phyloP scores from a whole-genome alignment of 2,888 invertebrate species.

The Clivina fossor region DNA sequence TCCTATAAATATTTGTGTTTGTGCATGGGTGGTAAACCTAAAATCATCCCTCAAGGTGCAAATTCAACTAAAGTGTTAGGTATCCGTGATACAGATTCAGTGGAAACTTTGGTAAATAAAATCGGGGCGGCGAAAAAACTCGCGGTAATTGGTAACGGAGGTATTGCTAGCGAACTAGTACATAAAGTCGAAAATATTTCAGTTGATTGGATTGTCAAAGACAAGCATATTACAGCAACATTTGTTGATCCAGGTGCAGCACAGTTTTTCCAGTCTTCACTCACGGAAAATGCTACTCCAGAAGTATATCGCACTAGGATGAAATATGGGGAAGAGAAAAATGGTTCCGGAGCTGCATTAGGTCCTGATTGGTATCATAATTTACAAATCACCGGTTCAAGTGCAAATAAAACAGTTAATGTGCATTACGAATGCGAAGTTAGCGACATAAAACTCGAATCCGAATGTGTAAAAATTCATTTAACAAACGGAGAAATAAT shows the following conservation, averaged over 20 bases:
- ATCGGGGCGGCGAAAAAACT: constrained; percentile 71
- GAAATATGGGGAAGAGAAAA: constrained; percentile 63
- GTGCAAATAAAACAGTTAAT: constrained; percentile 56
- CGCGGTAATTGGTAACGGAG: constrained; percentile 93
- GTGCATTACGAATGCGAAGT: constrained; percentile 66
- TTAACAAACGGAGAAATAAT: constrained; percentile 72
- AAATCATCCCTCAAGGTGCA: constrained; percentile 64
- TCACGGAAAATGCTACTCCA: constrained; percentile 45
- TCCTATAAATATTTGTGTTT: constrained; percentile 82
- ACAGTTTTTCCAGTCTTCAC: constrained; percentile 76
- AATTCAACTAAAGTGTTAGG: constrained; percentile 72
- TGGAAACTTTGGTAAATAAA: constrained; percentile 72
- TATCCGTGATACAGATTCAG: constrained; percentile 94
- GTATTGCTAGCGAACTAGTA: constrained; percentile 96
- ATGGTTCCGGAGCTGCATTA: constrained; percentile 80
- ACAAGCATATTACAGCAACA: constrained; percentile 87
- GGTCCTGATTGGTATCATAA: constrained; percentile 95
- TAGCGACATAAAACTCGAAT: constrained; percentile 50
- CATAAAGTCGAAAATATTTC: constrained; percentile 83
- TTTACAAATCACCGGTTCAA: constrained; percentile 61
- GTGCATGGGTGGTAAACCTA: constrained; percentile 88
- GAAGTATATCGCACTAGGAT: constrained; percentile 57
- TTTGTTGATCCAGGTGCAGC: constrained; percentile 97
- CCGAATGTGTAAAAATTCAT: constrained; percentile 65
- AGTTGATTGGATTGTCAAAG: constrained; percentile 92